These are phyloP conservation scores for Nycticorax nycticorax DNA, from an alignment of 2,113 vertebrate genomes.

Conservation along the genomic window DNA sequence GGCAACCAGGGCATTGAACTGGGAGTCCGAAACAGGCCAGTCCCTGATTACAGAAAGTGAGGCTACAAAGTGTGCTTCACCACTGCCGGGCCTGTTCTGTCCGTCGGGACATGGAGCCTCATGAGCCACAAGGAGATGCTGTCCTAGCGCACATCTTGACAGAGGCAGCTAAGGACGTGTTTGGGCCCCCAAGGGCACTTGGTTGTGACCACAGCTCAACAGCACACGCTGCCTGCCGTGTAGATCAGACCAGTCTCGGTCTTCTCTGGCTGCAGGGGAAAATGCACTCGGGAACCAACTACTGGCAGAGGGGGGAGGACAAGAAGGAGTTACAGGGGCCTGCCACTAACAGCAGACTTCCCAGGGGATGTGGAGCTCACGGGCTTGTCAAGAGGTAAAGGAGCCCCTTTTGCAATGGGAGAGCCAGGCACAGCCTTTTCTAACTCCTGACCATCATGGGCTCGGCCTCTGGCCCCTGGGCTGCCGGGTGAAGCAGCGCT, in stretches of 20 bases:
- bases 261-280: neutral
- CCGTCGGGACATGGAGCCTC: neutral
- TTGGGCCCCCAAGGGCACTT: neutral
- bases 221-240: neutral
- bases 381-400: neutral
- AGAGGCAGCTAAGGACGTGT: neutral
- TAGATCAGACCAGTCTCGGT: neutral
- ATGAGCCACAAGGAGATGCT: neutral
- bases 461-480: neutral
- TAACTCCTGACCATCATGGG: neutral
- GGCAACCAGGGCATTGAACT: neutral
- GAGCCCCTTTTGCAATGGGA: neutral
- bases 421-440: neutral
- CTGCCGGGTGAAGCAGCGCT: neutral
- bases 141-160: accelerated
- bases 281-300: accelerated
- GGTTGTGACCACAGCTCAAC: neutral
- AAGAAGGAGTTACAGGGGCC: neutral
- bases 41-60: neutral
- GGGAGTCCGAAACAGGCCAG: neutral
- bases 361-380: neutral
- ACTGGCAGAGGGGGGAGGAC: neutral
- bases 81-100: neutral
- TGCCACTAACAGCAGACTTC: neutral
- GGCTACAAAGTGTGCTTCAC: neutral